Conservation (phyloP, 2,888 invertebrate species). For the Drosophila stalkeri region DNA sequence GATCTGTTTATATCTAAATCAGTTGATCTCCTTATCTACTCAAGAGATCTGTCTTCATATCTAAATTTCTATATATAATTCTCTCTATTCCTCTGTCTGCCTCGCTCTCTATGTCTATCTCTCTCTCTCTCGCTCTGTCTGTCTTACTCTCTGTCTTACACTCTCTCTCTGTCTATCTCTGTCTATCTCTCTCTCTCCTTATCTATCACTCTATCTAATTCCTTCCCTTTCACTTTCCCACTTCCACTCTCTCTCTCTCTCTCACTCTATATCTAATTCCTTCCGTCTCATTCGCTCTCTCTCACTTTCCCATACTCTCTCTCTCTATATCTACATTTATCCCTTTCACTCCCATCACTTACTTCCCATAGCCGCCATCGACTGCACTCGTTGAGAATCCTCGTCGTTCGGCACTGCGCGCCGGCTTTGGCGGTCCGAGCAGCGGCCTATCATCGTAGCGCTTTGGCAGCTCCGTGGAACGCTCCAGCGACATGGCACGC, state of each 20-base stretch:
- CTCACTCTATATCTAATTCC: no score
- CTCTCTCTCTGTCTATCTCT: neutral
- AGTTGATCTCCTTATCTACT: no score
- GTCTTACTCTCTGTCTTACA: neutral
- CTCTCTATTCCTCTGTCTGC: no score
- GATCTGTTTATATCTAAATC: neutral
- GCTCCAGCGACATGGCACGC: slow-evolving; percentile 73
- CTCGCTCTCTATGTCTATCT: no score
- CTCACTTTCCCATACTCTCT: no score
- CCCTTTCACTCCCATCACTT: neutral
- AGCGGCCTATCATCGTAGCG: slow-evolving; percentile 75
- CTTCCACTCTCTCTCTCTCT: neutral
- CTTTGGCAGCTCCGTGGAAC: slow-evolving; percentile 55
- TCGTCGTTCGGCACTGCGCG: slow-evolving; percentile 82
- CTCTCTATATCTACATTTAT: neutral
- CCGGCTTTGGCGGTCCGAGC: slow-evolving; percentile 85
- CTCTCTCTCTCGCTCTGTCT: neutral
- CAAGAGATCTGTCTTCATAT: neutral
- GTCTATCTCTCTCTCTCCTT: neutral
- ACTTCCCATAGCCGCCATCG: slow-evolving; percentile 62
- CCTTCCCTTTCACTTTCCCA: no score
- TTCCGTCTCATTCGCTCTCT: neutral
- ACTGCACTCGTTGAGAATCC: slow-evolving; percentile 36
- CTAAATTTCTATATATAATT: neutral
- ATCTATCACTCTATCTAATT: neutral